A percentile compares a stretch with the other conserved stretches of the same genome.
phyloP scores from a whole-genome alignment of 1,140 invertebrate genomes.

The Callitettix versicolor region DNA sequence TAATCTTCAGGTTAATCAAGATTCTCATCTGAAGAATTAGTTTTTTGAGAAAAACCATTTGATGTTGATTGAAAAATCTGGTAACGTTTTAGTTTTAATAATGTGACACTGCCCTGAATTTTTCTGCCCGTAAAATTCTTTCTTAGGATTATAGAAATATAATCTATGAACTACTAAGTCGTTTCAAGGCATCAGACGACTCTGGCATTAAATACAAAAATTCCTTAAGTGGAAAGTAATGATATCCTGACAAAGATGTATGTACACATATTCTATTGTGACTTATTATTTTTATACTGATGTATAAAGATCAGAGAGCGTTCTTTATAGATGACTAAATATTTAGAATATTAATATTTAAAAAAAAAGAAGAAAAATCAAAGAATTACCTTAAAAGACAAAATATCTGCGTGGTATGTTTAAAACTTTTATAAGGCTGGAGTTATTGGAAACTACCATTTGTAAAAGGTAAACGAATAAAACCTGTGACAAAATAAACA shows the following conservation, averaged over 20 bases:
- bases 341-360: constrained; percentile 2
- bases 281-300: constrained; percentile 7
- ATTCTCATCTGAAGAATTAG: too few species aligned
- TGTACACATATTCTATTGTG: constrained; percentile 8
- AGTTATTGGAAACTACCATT: not conserved
- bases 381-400: too few species aligned
- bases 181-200: constrained; percentile 5
- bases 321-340: constrained; percentile 4
- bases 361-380: not conserved
- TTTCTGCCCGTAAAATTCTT: constrained; percentile 7
- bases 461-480: not conserved
- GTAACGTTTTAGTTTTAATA: not conserved
- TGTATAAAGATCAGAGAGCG: constrained; percentile 11
- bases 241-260: constrained; percentile 9
- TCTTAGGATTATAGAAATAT: constrained; percentile 1
- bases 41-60: too few species aligned
- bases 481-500: not conserved
- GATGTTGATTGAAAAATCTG: constrained; percentile 2
- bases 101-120: not conserved
- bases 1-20: constrained; percentile 5
- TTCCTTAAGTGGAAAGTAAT: not conserved
- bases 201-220: constrained; percentile 3
- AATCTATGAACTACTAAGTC: not conserved
- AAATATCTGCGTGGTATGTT: too few species aligned
- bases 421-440: not conserved